Conservation (phyloP, 2,888 invertebrate genomes). For the Tetropium fuscum region DNA sequence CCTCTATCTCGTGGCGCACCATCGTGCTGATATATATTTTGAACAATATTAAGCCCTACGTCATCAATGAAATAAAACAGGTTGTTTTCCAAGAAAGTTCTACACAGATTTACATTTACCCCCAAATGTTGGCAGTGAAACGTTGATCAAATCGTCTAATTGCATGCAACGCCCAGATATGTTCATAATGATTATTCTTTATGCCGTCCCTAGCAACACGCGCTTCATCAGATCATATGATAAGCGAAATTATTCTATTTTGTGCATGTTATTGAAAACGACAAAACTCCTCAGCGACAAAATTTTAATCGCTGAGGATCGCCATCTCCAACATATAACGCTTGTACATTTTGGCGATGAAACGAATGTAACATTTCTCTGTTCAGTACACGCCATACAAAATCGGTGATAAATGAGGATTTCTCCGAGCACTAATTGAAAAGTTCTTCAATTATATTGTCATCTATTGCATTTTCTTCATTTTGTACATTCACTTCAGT, state of each 20-base stretch:
- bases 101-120: neutral
- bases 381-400: neutral
- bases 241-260: neutral
- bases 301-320: neutral
- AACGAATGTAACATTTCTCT: neutral
- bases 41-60: neutral
- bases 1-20: neutral
- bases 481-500: neutral
- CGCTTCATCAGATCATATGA: neutral
- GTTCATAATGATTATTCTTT: neutral
- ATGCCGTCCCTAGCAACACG: neutral
- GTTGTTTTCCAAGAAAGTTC: neutral
- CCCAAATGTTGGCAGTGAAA: neutral
- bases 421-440: neutral
- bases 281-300: neutral
- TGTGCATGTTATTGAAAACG: neutral
- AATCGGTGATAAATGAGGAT: neutral
- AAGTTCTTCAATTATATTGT: neutral
- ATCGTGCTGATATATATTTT: neutral
- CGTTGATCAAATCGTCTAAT: neutral
- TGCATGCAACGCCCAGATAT: neutral
- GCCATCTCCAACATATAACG: neutral
- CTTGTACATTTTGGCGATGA: neutral
- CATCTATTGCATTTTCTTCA: neutral
- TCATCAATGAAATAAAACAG: neutral